phyloP scores from a whole-genome alignment of 2,797 vertebrate species.

The Gadopsis marmoratus region DNA sequence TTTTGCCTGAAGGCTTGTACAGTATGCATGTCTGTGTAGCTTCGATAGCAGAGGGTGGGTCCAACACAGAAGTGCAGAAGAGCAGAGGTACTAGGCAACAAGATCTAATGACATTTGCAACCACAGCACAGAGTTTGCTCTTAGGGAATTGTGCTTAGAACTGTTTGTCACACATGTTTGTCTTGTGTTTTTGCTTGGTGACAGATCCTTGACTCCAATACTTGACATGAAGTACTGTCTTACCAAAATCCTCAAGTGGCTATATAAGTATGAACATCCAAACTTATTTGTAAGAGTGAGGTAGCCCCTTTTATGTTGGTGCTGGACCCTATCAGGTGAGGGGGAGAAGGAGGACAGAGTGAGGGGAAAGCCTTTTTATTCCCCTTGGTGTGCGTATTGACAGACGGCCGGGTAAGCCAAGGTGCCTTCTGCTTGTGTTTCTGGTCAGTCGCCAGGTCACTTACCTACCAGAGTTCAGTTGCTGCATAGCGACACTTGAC shows the following conservation, averaged over 20 bases:
- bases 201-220: slow-evolving; percentile 21
- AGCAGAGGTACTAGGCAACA: slow-evolving; percentile 69
- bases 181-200: slow-evolving; percentile 31
- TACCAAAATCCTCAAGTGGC: neutral
- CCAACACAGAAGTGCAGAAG: slow-evolving; percentile 28
- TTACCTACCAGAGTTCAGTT: slow-evolving; percentile 44
- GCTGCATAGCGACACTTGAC: slow-evolving; percentile 43
- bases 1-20: slow-evolving; percentile 22
- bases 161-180: slow-evolving; percentile 66
- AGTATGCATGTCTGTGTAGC: slow-evolving; percentile 6
- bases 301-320: neutral
- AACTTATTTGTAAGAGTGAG: neutral
- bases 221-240: neutral
- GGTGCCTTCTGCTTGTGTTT: slow-evolving; percentile 19
- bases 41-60: slow-evolving; percentile 36
- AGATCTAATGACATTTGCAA: slow-evolving; percentile 58
- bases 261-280: slow-evolving; percentile 6
- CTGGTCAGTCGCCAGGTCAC: slow-evolving; percentile 45
- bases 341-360: neutral
- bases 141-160: slow-evolving; percentile 38
- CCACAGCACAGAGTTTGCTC: slow-evolving; percentile 33
- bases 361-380: slow-evolving; percentile 17
- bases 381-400: neutral
- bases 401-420: slow-evolving; percentile 3
- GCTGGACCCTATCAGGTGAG: neutral